Conservation (phyloP, 2,797 vertebrate species). For the Cyprinodon diabolis region DNA sequence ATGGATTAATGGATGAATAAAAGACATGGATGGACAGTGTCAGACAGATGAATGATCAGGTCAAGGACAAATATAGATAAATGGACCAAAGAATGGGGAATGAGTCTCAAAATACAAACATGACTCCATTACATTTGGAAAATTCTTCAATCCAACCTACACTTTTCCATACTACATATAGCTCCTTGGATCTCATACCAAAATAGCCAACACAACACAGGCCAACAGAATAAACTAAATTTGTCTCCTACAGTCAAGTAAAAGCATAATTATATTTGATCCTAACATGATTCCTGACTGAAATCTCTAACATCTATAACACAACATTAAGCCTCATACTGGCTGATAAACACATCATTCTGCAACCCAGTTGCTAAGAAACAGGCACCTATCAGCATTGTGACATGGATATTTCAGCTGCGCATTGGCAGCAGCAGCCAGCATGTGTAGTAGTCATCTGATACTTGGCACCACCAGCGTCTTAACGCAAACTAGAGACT, state of each 20-base stretch:
- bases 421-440: conserved; percentile 26
- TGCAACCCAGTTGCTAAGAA: conserved; percentile 69
- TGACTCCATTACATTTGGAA: not conserved
- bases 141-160: not conserved
- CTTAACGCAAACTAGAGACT: conserved; percentile 59
- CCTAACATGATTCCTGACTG: conserved; percentile 43
- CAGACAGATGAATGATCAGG: too few relatives aligned
- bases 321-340: conserved; percentile 42
- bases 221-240: conserved; percentile 37
- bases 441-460: conserved; percentile 71
- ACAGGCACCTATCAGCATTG: conserved; percentile 63
- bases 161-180: not conserved
- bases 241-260: conserved; percentile 25
- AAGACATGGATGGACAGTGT: not conserved
- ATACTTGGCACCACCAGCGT: conserved; percentile 60
- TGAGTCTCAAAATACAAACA: not conserved
- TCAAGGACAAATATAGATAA: not conserved
- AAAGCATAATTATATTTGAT: conserved; percentile 47
- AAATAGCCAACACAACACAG: conserved; percentile 6
- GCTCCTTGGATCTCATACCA: not conserved
- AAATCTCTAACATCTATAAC: conserved; percentile 46
- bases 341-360: conserved; percentile 58
- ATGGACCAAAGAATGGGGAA: not conserved
- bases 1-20: not conserved
- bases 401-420: conserved; percentile 70